phyloP scores from a whole-genome alignment of 2,888 invertebrate species.

The Hydriomena furcata region DNA sequence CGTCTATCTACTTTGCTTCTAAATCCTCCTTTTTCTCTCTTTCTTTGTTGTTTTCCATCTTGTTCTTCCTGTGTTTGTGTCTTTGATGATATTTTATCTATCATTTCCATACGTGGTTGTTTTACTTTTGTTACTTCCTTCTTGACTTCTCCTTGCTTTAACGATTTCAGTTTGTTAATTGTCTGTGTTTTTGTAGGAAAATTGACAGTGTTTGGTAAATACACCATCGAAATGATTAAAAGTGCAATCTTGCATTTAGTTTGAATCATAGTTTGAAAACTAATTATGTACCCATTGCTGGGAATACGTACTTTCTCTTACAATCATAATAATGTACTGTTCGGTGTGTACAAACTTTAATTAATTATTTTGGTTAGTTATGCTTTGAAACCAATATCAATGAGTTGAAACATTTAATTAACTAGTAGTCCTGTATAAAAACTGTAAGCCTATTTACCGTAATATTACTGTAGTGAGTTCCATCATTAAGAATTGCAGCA shows the following conservation, averaged over 20 bases:
- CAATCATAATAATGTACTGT: background rate
- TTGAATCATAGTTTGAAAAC: constrained; percentile 1
- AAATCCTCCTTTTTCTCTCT: background rate
- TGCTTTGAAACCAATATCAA: constrained; percentile 11
- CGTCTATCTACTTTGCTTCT: background rate
- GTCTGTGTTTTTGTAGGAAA: background rate
- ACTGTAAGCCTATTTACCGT: too few relatives aligned
- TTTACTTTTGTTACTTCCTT: background rate
- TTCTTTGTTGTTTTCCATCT: background rate
- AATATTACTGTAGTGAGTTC: too few relatives aligned
- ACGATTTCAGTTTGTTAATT: background rate
- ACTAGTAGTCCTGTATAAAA: too few relatives aligned
- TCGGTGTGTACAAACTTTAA: background rate
- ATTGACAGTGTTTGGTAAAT: background rate
- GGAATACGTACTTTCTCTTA: background rate
- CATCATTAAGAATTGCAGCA: too few relatives aligned
- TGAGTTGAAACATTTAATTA: constrained; percentile 8
- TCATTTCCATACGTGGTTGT: background rate
- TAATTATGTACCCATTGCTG: background rate
- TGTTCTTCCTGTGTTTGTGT: background rate
- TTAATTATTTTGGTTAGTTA: background rate
- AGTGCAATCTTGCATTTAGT: background rate
- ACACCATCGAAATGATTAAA: background rate
- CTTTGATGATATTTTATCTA: background rate
- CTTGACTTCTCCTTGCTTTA: background rate